Conservation (phyloP, 2,888 invertebrate genomes). For the Adela reaumurella region DNA sequence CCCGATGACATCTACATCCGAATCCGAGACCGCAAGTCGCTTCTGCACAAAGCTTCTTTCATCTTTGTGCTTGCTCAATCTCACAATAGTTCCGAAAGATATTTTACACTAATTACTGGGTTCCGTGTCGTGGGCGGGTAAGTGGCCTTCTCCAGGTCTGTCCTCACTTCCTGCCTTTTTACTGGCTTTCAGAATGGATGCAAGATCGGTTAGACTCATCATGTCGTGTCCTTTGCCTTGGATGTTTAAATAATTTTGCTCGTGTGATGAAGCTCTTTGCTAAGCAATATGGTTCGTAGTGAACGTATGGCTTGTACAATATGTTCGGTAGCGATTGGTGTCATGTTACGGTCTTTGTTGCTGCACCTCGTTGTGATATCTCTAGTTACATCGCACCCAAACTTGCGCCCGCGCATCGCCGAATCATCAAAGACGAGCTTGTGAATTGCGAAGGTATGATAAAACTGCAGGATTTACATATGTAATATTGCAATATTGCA, state of each 20-base stretch:
- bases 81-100: constrained; percentile 16
- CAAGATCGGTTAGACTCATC: too few relatives aligned
- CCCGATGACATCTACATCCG: neutral
- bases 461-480: too few relatives aligned
- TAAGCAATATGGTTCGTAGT: too few relatives aligned
- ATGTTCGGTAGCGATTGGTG: neutral
- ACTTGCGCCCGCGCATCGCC: neutral
- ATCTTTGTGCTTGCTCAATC: neutral
- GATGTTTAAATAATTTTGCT: too few relatives aligned
- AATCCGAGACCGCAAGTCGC: neutral
- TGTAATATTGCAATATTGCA: too few relatives aligned
- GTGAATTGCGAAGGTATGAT: too few relatives aligned
- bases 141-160: constrained; percentile 46
- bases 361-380: neutral
- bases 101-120: constrained; percentile 51
- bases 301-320: neutral
- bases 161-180: constrained; percentile 51
- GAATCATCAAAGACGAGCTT: too few relatives aligned
- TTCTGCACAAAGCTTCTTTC: neutral
- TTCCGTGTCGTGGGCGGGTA: constrained; percentile 51
- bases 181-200: neutral
- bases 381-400: neutral
- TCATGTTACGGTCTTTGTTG: neutral
- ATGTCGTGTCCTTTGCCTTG: too few relatives aligned
- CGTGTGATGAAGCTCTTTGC: too few relatives aligned